These are phyloP conservation scores for Anguilla anguilla DNA, from an alignment of 2,797 vertebrate species.

Conservation along the genomic window DNA sequence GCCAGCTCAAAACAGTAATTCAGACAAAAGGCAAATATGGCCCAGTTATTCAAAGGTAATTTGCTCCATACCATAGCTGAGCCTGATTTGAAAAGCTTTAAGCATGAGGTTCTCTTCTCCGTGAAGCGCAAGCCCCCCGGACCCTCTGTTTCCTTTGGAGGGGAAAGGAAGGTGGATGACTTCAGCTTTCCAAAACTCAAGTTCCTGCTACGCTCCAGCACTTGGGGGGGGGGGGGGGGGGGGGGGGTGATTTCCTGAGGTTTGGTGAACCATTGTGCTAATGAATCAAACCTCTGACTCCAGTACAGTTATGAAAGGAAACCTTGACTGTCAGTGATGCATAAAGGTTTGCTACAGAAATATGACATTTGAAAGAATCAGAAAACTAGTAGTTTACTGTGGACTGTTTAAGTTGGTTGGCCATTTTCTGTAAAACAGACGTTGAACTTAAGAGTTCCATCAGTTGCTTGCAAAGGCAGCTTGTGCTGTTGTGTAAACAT, in stretches of 20 bases:
- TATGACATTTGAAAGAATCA: conserved; percentile 9
- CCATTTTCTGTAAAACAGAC: background rate
- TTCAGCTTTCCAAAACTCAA: conserved; percentile 66
- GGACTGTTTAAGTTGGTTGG: conserved; percentile 1
- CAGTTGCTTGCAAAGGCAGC: background rate
- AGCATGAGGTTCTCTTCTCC: background rate
- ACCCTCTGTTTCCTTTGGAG: conserved; percentile 47
- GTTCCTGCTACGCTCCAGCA: conserved; percentile 40
- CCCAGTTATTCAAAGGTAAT: background rate
- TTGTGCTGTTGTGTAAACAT: conserved; percentile 1
- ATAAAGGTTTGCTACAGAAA: conserved; percentile 16
- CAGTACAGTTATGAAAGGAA: background rate
- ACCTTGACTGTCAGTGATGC: conserved; percentile 15
- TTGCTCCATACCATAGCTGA: background rate
- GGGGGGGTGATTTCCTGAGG: conserved; percentile 58
- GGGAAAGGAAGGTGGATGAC: conserved; percentile 64
- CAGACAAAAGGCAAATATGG: background rate
- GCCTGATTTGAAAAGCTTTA: background rate
- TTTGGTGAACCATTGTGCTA: background rate
- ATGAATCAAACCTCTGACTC: background rate
- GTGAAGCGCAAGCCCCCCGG: conserved; percentile 1
- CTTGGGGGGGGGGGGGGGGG: conserved; percentile 8
- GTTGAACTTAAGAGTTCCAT: background rate
- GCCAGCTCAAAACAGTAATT: background rate
- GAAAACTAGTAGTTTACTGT: background rate